Conservation (phyloP, 2,888 invertebrate genomes). For the Apamea sordens region DNA sequence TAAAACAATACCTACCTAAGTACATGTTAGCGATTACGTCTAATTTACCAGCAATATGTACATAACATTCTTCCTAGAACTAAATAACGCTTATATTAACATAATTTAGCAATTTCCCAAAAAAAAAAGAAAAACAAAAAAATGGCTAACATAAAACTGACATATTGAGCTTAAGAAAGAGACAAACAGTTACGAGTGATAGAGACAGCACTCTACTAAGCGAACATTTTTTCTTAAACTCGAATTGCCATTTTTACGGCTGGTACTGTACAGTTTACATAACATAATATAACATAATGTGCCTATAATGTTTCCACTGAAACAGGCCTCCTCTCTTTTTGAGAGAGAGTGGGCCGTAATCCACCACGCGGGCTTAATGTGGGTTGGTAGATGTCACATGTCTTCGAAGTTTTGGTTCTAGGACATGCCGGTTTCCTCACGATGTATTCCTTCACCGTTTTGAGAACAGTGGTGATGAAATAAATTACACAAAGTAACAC, state of each 20-base stretch:
- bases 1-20: conserved; percentile 68
- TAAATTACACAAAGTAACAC: neutral
- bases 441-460: neutral
- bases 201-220: neutral
- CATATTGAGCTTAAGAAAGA: neutral
- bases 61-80: conserved; percentile 87
- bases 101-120: conserved; percentile 55
- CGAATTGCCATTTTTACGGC: neutral
- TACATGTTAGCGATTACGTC: conserved; percentile 62
- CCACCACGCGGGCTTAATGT: neutral
- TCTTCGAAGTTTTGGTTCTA: neutral
- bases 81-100: conserved; percentile 87
- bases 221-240: neutral
- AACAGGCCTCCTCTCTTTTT: neutral
- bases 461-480: neutral
- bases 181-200: neutral
- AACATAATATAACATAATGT: neutral
- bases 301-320: neutral
- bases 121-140: conserved; percentile 6
- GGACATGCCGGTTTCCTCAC: neutral
- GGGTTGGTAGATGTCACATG: neutral
- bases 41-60: conserved; percentile 79
- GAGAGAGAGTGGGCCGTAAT: neutral
- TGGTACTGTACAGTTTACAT: conserved; percentile 8
- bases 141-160: neutral